Base-by-base conservation (phyloP, 2,797 vertebrate species). In the Macropus fuliginosus region DNA sequence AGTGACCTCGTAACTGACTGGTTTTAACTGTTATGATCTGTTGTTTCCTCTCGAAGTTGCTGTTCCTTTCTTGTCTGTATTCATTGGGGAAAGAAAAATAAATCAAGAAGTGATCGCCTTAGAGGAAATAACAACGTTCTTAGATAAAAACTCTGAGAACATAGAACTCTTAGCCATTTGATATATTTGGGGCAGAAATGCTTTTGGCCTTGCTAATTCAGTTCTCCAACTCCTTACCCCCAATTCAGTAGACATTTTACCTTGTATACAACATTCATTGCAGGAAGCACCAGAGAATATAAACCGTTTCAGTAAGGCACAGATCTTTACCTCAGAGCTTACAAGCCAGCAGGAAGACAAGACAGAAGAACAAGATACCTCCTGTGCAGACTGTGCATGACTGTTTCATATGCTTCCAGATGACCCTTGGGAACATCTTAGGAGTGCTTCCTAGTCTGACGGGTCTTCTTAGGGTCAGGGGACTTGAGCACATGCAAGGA, bases 401-500 rank as follows among this genome's bases (percentile, higher is more conserved):
- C 92, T 94, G 81, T 91, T 95, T 62, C 5, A n/a, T 54, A 0
- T n/a, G 13, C 29, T 91, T 95, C 8, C 29, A 50, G n/a, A 93
- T 92, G 50, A 54, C 87, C 57, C 34, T 56, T 66, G 40, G 87
- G 54, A 91, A 93, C 93, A 28, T 95, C 93, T 94, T 55, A 62
- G 14, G 50, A 21, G 54, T 57, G 6, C 21, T 93, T 91, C n/a
- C 94, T 66, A n/a, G 57, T 95, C 93, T 14, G 34, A 16, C 31
- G 21, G 34, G n/a, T 74, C 62, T 66, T 66, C 31, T n/a, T n/a
- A n/a, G 62, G 55, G 8, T 12, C 21, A 13, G 29, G 5, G 13
- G 92, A 54, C 56, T 34, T 0, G 21, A 81, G 21, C 18, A 81
- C 0, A 74, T 81, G 81, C 81, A 59, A 59, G 93, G 87, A 56